Conservation (phyloP, 2,888 invertebrate species). For the Pristionchus japonicus region DNA sequence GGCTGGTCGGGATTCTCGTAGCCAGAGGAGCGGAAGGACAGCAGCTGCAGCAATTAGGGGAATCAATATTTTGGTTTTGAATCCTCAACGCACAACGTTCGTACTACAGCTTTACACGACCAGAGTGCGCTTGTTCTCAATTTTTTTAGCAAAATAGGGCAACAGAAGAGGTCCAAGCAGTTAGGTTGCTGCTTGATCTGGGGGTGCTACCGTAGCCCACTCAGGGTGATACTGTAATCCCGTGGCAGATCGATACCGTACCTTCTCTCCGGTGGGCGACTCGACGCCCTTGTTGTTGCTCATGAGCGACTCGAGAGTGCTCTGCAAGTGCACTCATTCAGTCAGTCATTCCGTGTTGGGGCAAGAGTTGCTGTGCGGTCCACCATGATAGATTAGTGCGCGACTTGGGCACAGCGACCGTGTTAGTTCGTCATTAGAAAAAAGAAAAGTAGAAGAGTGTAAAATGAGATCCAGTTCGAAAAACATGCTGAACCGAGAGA, state of each 20-base stretch:
- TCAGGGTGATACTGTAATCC: too few species aligned
- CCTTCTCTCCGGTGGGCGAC: constrained; percentile 41
- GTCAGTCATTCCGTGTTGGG: neutral
- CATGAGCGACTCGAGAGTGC: constrained; percentile 33
- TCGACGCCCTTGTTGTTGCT: neutral
- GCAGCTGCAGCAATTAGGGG: neutral
- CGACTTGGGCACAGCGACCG: neutral
- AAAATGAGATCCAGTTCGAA: neutral
- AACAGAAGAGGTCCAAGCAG: neutral
- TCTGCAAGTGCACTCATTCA: constrained; percentile 14
- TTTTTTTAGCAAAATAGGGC: neutral
- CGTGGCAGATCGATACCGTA: neutral
- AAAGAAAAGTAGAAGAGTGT: neutral
- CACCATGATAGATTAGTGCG: neutral
- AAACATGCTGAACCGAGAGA: neutral
- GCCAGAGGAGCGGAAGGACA: constrained; percentile 47
- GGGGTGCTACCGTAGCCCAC: neutral
- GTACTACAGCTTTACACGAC: neutral
- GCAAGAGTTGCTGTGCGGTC: neutral
- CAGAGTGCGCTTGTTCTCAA: neutral
- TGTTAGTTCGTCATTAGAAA: neutral
- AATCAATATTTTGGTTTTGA: neutral
- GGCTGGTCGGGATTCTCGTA: constrained; percentile 46
- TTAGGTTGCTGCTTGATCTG: neutral
- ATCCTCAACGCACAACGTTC: neutral